Evolutionary conservation across 2,888 invertebrate genomes (phyloP), one percentile per base, ranked within the genome.

Genomic region (Ennomos fuscantarius): DNA sequence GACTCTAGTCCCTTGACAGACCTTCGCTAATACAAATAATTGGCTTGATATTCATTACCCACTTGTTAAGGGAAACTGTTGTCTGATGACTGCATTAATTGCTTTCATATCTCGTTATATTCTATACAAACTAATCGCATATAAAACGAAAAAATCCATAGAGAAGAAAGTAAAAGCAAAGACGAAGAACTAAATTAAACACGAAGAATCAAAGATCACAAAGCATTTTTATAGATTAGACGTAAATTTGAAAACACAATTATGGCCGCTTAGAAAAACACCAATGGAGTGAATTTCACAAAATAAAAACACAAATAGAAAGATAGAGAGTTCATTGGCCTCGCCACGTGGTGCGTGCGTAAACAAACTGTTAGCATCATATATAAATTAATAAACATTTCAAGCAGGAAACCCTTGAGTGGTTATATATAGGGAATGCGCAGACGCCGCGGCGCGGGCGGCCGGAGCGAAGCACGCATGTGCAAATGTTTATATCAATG

Each of bases 301-400:
- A 70, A 74, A 72, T 66, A 72, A 72, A 73, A 77, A 72, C 48
- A 80, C 61, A 68, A 70, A 82, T 53, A 52, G 52, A 60, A 52
- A 60, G 51, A 39, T n/a, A 56, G 75, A 82, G 90, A 82, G 90
- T 82, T 87, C 87, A 64, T 76, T 80, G 86, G 64, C 79, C 86
- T 65, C 59, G 76, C 80, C 89, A 87, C 87, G 88, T 89, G 89
- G 83, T 76, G 68, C 62, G 66, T 74, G 71, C 69, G 84, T 87
- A 87, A 90, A 87, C 88, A 87, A 87, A 85, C 78, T 73, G 79
- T 79, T 79, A 81, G 81, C 72, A 82, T 81, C 52, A 81, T 81
- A 82, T 82, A 83, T 80, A 86, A 87, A 87, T 87, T 86, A 84
- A 86, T 87, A 89, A 87, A 85, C 84, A 82, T 84, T 81, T 79